Base-by-base conservation (phyloP, 2,888 invertebrate species). In the Agriopis aurantiaria region DNA sequence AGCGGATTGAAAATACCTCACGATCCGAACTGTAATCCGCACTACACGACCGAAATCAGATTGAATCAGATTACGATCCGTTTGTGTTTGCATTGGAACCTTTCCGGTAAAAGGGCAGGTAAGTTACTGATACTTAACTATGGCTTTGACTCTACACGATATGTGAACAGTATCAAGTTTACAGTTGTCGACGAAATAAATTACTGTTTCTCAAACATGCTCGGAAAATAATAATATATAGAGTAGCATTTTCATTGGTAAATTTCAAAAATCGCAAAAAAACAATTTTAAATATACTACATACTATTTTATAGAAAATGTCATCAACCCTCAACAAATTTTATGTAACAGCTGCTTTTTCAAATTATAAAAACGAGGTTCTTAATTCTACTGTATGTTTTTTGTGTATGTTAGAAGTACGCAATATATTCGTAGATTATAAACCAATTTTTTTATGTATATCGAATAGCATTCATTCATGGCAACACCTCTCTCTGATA, bases 1-100 rank as follows among this genome's bases (percentile, higher is more conserved):
- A 57, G n/a, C 52, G 52, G 40, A 63, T 62, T 68, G 56, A 56
- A 67, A 68, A 62, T 62, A 57, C 45, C 57, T 65, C 65, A 55
- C 67, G 61, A 56, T 61, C 63, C 52, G 41, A 68, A 52, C 61
- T 63, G 68, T 68, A 68, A 63, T 68, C 68, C 48, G 57, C 63
- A 58, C 63, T 52, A 68, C 63, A 58, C 58, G 43, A 56, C 60
- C 61, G 46, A 63, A 58, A 58, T 57, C 63, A n/a, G 68, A 68
- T 68, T 62, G 57, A 62, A 63, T 63, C 58, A 40, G 68, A 63
- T 68, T 68, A 62, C 56, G 17, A 60, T 17, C 58, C 57, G 58
- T 40, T 58, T 68, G 51, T 58, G 62, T 68, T 68, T 68, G 52
- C 52, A 8, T 53, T 57, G 63, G 58, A 46, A 51, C 11, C 40